These are phyloP conservation scores for Lordiphosa clarofinis DNA, from an alignment of 1,140 invertebrate genomes.

Conservation along the genomic window DNA sequence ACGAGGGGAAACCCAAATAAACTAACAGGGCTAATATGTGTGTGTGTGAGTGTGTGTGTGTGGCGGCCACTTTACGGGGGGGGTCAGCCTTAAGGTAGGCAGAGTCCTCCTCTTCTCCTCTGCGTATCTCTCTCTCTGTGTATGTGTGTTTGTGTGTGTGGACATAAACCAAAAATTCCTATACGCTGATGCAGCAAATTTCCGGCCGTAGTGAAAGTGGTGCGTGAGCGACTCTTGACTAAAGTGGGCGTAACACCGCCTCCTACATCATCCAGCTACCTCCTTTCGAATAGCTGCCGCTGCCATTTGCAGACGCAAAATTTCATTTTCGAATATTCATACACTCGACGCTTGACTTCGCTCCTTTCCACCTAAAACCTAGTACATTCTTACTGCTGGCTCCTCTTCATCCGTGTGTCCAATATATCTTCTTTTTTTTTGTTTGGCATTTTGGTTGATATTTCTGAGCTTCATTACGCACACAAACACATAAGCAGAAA, in stretches of 20 bases:
- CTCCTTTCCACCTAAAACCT: conserved; percentile 6
- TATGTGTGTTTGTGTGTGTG: conserved; percentile 26
- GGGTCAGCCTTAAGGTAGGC: conserved; percentile 56
- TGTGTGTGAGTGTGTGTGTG: conserved; percentile 18
- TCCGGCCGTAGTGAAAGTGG: conserved; percentile 68
- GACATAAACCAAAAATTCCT: conserved; percentile 73
- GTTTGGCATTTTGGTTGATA: conserved; percentile 13
- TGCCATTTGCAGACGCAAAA: conserved; percentile 42
- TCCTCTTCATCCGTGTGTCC: conserved; percentile 1
- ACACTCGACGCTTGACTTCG: conserved; percentile 39
- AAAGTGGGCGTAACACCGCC: conserved; percentile 20
- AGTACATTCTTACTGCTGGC: conserved; percentile 1
- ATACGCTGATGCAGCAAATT: conserved; percentile 76
- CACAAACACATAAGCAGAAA: conserved; percentile 13
- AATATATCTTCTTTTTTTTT: conserved; percentile 7
- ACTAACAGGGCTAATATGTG: conserved; percentile 68
- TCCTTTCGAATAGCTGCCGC: conserved; percentile 17
- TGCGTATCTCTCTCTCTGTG: conserved; percentile 15
- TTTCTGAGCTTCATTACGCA: conserved; percentile 44
- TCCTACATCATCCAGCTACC: conserved; percentile 19
- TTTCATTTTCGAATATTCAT: conserved; percentile 71
- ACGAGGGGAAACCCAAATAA: conserved; percentile 49
- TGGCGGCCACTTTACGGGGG: conserved; percentile 23
- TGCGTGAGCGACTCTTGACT: conserved; percentile 42
- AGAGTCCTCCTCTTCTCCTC: conserved; percentile 5